Percentiles rank a stretch among this genome's conserved stretches.
These are phyloP conservation scores for Pocillopora meandrina DNA, from an alignment of 92 coral and sea anemone species.

Conservation along the genomic window DNA sequence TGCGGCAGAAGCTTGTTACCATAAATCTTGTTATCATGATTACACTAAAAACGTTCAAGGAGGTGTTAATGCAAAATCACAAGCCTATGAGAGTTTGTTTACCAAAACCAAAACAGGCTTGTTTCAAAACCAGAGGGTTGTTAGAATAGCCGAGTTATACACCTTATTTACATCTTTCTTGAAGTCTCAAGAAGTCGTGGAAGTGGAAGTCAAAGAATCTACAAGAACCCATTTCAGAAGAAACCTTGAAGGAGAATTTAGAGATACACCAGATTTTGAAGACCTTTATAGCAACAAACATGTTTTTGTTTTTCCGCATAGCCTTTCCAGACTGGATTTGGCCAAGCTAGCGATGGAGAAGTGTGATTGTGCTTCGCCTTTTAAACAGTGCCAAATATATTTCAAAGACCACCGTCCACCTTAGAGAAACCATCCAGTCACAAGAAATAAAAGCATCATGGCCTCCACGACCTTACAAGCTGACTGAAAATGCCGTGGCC, in stretches of 20 bases:
- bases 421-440: conserved; percentile 34
- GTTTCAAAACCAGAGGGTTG: conserved; percentile 40
- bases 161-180: conserved; percentile 38
- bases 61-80: conserved; percentile 22
- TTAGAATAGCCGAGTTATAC: conserved; percentile 46
- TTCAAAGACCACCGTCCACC: conserved; percentile 41
- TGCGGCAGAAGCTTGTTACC: conserved; percentile 73
- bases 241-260: conserved; percentile 55
- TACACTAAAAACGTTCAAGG: conserved; percentile 47
- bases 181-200: conserved; percentile 22
- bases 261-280: conserved; percentile 43
- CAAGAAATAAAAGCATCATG: conserved; percentile 40
- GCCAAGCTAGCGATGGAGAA: conserved; percentile 35
- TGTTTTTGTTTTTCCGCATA: conserved; percentile 34
- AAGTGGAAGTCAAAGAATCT: conserved; percentile 27
- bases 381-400: conserved; percentile 16
- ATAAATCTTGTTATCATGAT: conserved; percentile 64
- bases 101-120: conserved; percentile 28
- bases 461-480: conserved; percentile 52
- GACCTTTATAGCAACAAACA: conserved; percentile 35
- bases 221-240: conserved; percentile 54
- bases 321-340: conserved; percentile 44
- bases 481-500: conserved; percentile 29
- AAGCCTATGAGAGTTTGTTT: conserved; percentile 38
- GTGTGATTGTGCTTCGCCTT: background rate